phyloP scores from a whole-genome alignment of 2,888 invertebrate species.

The Rhopalosiphum nymphaeae region DNA sequence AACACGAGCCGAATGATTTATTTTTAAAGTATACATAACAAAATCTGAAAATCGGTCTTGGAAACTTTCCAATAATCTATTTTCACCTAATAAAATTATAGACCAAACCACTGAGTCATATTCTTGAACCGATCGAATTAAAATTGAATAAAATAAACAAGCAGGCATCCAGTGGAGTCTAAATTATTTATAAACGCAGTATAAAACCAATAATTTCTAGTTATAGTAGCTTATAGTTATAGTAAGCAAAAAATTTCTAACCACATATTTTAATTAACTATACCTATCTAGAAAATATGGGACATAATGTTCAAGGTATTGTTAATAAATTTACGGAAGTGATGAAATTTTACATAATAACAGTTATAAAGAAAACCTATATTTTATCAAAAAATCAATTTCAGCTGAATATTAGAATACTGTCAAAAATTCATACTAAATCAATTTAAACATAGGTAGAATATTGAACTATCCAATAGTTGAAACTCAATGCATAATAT shows the following conservation, averaged over 20 bases:
- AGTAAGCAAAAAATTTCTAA: background rate
- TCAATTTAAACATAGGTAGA: background rate
- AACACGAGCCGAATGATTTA: background rate
- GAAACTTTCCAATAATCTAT: constrained; percentile 9
- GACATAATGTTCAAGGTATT: background rate
- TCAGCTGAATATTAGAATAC: background rate
- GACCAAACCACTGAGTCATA: background rate
- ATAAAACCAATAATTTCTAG: background rate
- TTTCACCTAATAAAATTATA: background rate
- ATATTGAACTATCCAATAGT: background rate
- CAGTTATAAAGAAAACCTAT: background rate
- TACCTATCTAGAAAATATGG: background rate
- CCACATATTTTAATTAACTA: background rate
- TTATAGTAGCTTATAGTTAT: background rate
- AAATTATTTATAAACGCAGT: background rate
- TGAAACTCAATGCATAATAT: background rate
- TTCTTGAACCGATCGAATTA: background rate
- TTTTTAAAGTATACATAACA: background rate
- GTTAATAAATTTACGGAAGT: background rate
- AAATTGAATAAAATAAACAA: background rate
- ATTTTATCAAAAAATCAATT: background rate
- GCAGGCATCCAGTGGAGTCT: background rate
- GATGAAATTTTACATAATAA: background rate
- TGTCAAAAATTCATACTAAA: background rate
- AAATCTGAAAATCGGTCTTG: background rate